A percentile compares a stretch with the other conserved stretches of the same genome.
phyloP scores from a whole-genome alignment of 1,140 invertebrate genomes.

The Trachymyrmex cornetzi region DNA sequence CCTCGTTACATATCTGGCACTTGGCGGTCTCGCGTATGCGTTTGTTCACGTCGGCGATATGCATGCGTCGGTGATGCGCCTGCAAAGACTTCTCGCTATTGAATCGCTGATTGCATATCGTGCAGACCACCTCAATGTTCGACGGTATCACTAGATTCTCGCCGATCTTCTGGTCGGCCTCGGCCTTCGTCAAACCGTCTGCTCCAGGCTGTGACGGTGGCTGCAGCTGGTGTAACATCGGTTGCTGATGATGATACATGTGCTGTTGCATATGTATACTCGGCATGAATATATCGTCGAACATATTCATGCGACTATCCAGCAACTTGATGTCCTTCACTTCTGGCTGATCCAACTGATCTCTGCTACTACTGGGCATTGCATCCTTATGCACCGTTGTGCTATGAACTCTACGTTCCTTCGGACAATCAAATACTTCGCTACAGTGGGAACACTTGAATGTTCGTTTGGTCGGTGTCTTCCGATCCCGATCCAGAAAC shows the following conservation, averaged over 20 bases:
- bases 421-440: constrained; percentile 89
- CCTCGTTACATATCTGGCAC: constrained; percentile 88
- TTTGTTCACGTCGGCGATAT: constrained; percentile 80
- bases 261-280: constrained; percentile 82
- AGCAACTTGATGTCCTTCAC: constrained; percentile 85
- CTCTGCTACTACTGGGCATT: constrained; percentile 84
- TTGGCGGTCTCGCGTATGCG: constrained; percentile 84
- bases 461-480: constrained; percentile 84
- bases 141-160: constrained; percentile 77
- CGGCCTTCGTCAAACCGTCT: constrained; percentile 75
- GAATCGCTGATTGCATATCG: constrained; percentile 83
- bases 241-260: constrained; percentile 82
- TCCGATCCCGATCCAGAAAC: constrained; percentile 85
- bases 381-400: constrained; percentile 86
- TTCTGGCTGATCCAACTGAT: constrained; percentile 79
- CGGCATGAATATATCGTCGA: constrained; percentile 85
- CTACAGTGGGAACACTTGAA: constrained; percentile 89
- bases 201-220: constrained; percentile 78
- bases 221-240: constrained; percentile 83
- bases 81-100: constrained; percentile 86
- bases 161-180: constrained; percentile 80
- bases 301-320: constrained; percentile 84
- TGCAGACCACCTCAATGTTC: constrained; percentile 80
- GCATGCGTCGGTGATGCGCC: constrained; percentile 87
- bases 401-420: constrained; percentile 89